A percentile compares a stretch with the other conserved stretches of the same genome.
Conservation (phyloP, 2,113 vertebrate genomes). For the Corvus hawaiiensis region DNA sequence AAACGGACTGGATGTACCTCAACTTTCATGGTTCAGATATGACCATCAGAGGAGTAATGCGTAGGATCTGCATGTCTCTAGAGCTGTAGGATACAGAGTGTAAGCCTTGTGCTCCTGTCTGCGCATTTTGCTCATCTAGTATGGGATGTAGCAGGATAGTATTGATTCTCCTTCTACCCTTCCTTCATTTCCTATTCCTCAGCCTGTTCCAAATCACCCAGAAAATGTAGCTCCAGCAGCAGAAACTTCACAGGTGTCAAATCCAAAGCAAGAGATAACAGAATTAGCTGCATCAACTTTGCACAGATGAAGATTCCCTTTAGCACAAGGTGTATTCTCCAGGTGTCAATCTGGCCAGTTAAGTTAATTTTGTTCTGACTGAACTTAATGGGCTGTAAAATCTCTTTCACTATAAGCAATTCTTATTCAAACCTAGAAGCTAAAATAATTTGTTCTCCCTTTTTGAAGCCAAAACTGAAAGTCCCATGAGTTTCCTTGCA, state of each 20-base stretch:
- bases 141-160: background rate
- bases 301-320: background rate
- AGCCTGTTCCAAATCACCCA: background rate
- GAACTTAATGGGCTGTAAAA: conserved; percentile 32
- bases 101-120: background rate
- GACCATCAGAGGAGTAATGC: background rate
- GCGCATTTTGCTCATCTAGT: background rate
- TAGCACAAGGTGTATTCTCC: background rate
- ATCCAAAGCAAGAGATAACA: background rate
- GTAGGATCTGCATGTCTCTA: background rate
- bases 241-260: background rate
- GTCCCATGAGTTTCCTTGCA: background rate
- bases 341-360: conserved; percentile 25
- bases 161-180: background rate
- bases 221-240: background rate
- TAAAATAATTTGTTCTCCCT: background rate
- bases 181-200: background rate
- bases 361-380: conserved; percentile 17
- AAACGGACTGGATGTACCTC: background rate
- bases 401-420: conserved; percentile 17
- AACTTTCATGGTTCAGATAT: background rate
- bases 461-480: background rate
- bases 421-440: background rate
- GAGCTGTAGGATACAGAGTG: background rate
- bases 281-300: background rate